phyloP scores from a whole-genome alignment of 2,113 vertebrate genomes.

The Charadrius vociferus region DNA sequence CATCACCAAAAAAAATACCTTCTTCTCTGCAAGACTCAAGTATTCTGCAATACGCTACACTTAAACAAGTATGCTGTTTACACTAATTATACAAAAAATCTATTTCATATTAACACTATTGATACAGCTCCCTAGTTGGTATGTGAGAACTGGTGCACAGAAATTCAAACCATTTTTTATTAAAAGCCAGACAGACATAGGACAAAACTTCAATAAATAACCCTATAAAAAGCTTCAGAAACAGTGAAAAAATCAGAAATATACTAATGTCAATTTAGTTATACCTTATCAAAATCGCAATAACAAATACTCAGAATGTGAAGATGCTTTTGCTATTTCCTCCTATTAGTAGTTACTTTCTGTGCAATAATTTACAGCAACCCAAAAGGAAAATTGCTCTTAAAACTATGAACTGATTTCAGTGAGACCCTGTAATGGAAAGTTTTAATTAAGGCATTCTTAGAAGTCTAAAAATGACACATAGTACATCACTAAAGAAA shows the following conservation, averaged over 20 bases:
- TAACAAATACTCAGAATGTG: not conserved
- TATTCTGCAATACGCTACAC: not conserved
- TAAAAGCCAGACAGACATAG: not conserved
- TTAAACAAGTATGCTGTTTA: not conserved
- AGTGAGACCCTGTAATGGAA: not conserved
- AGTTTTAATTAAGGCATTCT: not conserved
- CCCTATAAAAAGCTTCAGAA: not conserved
- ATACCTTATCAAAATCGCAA: not conserved
- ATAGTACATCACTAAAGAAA: not conserved
- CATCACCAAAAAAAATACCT: not conserved
- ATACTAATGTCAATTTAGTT: not conserved
- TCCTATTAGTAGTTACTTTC: not conserved
- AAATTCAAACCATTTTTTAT: not conserved
- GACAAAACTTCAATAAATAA: not conserved
- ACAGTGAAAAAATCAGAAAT: not conserved
- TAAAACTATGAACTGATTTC: not conserved
- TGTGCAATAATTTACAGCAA: not conserved
- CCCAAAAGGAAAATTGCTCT: not conserved
- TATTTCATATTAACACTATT: not conserved
- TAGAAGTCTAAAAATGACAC: not conserved
- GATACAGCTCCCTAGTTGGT: accelerated
- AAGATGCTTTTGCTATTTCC: not conserved
- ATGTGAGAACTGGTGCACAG: not conserved
- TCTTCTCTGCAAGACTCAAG: not conserved
- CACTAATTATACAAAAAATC: not conserved